Base-by-base conservation (phyloP, 2,888 invertebrate species). In the Phengaris alcon region DNA sequence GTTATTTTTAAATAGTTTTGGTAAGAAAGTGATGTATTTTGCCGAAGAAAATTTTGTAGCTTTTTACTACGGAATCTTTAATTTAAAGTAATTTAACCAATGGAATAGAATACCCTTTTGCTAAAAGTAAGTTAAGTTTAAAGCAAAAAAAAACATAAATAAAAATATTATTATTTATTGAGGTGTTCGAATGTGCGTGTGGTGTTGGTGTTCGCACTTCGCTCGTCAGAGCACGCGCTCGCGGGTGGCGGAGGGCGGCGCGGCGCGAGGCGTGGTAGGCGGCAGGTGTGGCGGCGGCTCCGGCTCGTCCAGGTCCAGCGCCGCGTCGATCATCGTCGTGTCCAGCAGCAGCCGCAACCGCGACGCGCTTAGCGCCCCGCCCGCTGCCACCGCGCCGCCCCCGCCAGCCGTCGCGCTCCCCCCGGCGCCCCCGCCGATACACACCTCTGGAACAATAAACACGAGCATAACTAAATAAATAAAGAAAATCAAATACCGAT, bases 241-340 rank as follows among this genome's bases (percentile, higher is more conserved):
- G 64, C 64, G 59, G 22, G 22, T 10, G 9, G 59, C 59, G 22
- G 22, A 22, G 10, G 59, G 22, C 9, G 22, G 59, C 76, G 79
- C 74, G 77, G 75, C 77, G 77, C 79, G 77, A 74, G 79, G 77
- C 70, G 79, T 57, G 79, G 74, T 70, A 75, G 77, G 77, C 76
- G 76, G 75, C 74, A 70, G 59, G 77, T 83, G 87, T 79, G 84
- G 83, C 82, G 89, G 87, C 84, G 87, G 85, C 83, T 97, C 97
- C 81, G 97, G 93, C 82, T 97, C 97, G 91, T 97, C 97, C 84
- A 97, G 94, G 94, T 97, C 97, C 80, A 97, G 94, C 76, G 97
- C 97, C 76, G 97, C 97, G 89, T 97, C 97, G 84, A 97, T 97
- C 97, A 97, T 97, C 74, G 97, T 97, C 77, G 97, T 97, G 92